A percentile compares a stretch with the other conserved stretches of the same genome.
Conservation (phyloP, 2,113 vertebrate genomes). For the Morone saxatilis region DNA sequence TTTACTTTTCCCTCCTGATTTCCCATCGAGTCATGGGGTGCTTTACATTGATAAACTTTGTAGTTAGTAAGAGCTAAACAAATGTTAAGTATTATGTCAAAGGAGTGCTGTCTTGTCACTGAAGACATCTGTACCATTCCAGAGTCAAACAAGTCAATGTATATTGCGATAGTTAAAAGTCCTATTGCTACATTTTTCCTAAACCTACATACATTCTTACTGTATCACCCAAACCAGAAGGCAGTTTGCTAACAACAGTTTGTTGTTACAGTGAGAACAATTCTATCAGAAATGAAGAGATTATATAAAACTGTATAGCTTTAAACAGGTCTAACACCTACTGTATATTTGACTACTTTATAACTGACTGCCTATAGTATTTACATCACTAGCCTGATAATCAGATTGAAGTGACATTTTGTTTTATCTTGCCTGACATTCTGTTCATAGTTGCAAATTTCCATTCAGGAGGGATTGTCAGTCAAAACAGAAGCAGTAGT, state of each 20-base stretch:
- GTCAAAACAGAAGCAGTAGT: not conserved
- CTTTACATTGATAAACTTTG: not conserved
- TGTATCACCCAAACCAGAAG: not conserved
- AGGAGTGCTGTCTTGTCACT: no score
- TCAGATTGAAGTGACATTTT: not conserved
- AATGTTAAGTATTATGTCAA: no score
- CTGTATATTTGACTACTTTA: not conserved
- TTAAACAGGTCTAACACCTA: not conserved
- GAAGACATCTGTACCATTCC: no score
- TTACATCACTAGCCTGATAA: not conserved
- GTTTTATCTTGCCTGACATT: not conserved
- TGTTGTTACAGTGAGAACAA: not conserved
- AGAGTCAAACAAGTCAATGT: no score
- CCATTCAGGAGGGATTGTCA: not conserved
- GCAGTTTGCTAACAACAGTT: not conserved
- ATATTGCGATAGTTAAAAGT: not conserved
- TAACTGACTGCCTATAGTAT: not conserved
- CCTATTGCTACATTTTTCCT: not conserved
- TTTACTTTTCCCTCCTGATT: constrained; percentile 37
- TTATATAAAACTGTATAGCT: not conserved
- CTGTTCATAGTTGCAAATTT: not conserved
- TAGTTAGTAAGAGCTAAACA: not conserved
- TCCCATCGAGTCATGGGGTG: not conserved
- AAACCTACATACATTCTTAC: not conserved
- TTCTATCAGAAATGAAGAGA: not conserved